Evolutionary conservation across 1,140 invertebrate species (phyloP).

Genomic region (Tetramorium parvispinum): DNA sequence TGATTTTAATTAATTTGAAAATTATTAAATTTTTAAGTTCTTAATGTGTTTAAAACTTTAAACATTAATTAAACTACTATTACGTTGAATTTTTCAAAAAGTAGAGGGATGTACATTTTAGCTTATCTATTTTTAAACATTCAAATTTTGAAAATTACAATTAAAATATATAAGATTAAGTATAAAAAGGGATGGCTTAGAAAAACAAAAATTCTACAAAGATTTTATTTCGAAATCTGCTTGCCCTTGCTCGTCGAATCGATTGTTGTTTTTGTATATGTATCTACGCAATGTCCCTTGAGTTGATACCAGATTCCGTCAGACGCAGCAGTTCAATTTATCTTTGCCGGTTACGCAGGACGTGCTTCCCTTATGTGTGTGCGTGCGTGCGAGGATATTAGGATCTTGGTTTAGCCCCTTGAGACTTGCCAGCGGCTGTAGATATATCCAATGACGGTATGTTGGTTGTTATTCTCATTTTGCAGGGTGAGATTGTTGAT

Average conservation of each 20-base stretch:
- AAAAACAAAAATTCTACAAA: neutral
- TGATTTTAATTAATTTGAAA: neutral
- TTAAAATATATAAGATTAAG: neutral
- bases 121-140: neutral
- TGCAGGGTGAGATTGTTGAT: slow-evolving; percentile 22
- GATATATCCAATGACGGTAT: neutral
- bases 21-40: neutral
- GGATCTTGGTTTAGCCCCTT: slow-evolving; percentile 23
- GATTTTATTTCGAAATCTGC: neutral
- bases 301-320: slow-evolving; percentile 52
- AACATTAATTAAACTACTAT: neutral
- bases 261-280: slow-evolving; percentile 9
- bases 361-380: neutral
- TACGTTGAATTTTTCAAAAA: neutral
- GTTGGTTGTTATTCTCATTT: neutral
- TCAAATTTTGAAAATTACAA: neutral
- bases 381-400: slow-evolving; percentile 34
- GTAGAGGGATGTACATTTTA: neutral
- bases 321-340: slow-evolving; percentile 56
- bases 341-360: slow-evolving; percentile 37
- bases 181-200: neutral
- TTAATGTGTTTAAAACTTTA: neutral
- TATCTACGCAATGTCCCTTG: neutral
- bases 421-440: neutral
- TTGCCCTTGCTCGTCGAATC: neutral